Evolutionary conservation across 2,888 invertebrate species (phyloP), one percentile per base, ranked within the genome.

Genomic region (Lypha dubia): DNA sequence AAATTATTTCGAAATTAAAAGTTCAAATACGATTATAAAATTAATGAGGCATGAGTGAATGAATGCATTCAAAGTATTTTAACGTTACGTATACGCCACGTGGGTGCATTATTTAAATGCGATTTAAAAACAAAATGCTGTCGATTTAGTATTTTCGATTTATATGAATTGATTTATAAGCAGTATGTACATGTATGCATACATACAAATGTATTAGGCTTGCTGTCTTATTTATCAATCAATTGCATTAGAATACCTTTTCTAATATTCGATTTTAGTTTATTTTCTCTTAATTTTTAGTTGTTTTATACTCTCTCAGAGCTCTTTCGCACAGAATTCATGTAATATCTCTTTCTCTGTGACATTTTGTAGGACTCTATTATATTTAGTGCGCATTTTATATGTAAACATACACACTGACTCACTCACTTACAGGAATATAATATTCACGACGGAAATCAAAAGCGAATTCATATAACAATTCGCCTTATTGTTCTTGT

Each of bases 331-430:
- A n/a, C 46, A 38, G 13, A 11, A 13, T 58, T 49, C 11, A 1
- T n/a, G 17, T n/a, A 44, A n/a, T 13, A 28, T 63, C 28, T 58
- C 35, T 38, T 17, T 53, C 17, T 68, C 32, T 53, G 1, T 13
- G 9, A 1, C n/a, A n/a, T 46, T 13, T 24, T 24, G 24, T 49
- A 11, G 35, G 13, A 38, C 15, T 79, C 38, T 28, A 46, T 73
- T 49, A 32, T 8, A n/a, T 20, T 79, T 51, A 70, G 9, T 79
- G 83, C 83, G 79, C 79, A 83, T 44, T 65, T 71, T 24, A 5
- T 15, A 15, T 46, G 1, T 20, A 46, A 22, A n/a, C n/a, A 17
- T 11, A 35, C 24, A 62, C 17, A 32, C 32, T 38, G 6, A 56
- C 17, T n/a, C n/a, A n/a, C n/a, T n/a, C n/a, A n/a, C n/a, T n/a